A percentile compares a stretch with the other conserved stretches of the same genome.
Conservation (phyloP, 1,140 invertebrate genomes). For the Drosophila takahashii region DNA sequence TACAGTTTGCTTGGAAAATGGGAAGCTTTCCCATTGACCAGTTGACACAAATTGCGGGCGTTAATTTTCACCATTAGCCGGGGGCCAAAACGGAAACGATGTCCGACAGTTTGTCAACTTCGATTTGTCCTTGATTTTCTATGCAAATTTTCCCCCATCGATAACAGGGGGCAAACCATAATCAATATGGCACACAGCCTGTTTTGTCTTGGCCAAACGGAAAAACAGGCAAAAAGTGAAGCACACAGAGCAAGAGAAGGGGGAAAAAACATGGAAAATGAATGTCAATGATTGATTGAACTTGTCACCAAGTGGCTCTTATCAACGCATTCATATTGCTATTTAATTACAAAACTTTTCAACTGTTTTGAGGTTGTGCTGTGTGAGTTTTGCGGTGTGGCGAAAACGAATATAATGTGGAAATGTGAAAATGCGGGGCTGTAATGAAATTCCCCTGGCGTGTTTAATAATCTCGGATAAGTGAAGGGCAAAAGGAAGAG, state of each 20-base stretch:
- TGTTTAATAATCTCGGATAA: conserved; percentile 30
- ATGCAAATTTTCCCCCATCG: conserved; percentile 29
- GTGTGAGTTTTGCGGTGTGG: conserved; percentile 12
- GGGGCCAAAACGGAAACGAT: conserved; percentile 13
- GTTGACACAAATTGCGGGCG: conserved; percentile 37
- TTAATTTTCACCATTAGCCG: conserved; percentile 39
- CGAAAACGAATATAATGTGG: conserved; percentile 1
- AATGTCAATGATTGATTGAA: conserved; percentile 45
- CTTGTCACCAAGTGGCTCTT: conserved; percentile 35
- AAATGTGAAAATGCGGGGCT: conserved; percentile 16
- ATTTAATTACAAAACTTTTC: conserved; percentile 52
- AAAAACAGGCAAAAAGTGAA: not conserved
- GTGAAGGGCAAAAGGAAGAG: not conserved
- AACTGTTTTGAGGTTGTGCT: conserved; percentile 27
- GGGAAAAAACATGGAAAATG: conserved; percentile 2
- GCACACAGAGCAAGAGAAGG: not conserved
- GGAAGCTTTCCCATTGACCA: conserved; percentile 14
- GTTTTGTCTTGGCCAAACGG: conserved; percentile 26
- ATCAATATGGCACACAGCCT: conserved; percentile 19
- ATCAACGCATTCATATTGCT: conserved; percentile 39
- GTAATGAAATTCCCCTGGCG: conserved; percentile 16
- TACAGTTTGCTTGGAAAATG: conserved; percentile 14
- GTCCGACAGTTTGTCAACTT: conserved; percentile 26
- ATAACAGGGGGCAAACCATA: conserved; percentile 6
- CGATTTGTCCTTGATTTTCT: conserved; percentile 27